A percentile compares a stretch with the other conserved stretches of the same genome.
phyloP scores from a whole-genome alignment of 1,140 invertebrate genomes.

The Sarcophaga peregrina region DNA sequence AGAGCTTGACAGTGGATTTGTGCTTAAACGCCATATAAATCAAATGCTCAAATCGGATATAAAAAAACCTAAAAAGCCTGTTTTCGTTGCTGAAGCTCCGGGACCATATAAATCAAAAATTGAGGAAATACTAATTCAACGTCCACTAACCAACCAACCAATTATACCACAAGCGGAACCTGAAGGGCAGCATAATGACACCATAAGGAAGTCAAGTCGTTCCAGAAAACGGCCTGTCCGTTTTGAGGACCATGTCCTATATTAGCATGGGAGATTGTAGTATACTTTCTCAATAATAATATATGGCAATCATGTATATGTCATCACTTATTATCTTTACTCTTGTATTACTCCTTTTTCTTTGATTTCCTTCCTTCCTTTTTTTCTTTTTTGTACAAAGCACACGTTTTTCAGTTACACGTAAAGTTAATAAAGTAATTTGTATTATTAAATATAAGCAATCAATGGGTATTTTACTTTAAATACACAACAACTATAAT shows the following conservation, averaged over 20 bases:
- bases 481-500: too few species aligned
- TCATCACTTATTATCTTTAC: too few species aligned
- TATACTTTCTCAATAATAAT: slow-evolving; percentile 48
- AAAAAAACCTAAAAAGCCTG: neutral
- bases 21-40: slow-evolving; percentile 1
- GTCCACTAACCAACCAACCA: neutral
- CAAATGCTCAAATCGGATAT: slow-evolving; percentile 3
- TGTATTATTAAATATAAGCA: too few species aligned
- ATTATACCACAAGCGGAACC: neutral
- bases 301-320: slow-evolving; percentile 13
- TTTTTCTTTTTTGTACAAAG: too few species aligned
- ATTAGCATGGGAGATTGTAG: slow-evolving; percentile 38
- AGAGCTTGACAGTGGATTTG: neutral
- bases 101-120: too few species aligned
- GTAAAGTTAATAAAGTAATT: too few species aligned
- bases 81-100: too few species aligned
- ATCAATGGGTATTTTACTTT: too few species aligned
- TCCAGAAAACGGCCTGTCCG: neutral
- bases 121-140: neutral
- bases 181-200: neutral
- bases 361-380: too few species aligned
- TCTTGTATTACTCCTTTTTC: too few species aligned
- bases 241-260: slow-evolving; percentile 15
- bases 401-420: too few species aligned
- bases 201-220: neutral